Conservation (phyloP, 2,113 vertebrate genomes). For the Synodontis membranacea region DNA sequence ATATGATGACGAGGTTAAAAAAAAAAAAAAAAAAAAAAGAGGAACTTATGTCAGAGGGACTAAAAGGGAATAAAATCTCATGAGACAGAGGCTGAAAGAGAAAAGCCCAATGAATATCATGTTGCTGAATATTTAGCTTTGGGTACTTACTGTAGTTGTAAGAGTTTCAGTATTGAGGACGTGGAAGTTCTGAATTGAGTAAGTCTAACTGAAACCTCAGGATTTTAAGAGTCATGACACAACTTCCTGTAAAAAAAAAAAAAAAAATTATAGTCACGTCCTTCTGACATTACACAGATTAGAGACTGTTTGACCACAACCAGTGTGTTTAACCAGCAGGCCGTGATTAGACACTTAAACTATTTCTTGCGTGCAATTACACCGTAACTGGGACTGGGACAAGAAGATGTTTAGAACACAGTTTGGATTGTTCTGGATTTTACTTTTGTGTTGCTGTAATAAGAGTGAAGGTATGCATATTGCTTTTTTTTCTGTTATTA, state of each 20-base stretch:
- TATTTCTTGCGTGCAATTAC: background rate
- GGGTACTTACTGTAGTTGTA: background rate
- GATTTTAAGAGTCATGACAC: background rate
- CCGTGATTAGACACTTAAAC: background rate
- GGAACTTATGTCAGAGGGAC: conserved; percentile 20
- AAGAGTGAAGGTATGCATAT: conserved; percentile 33
- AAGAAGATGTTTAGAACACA: conserved; percentile 10
- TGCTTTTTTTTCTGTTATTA: background rate
- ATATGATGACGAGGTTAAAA: background rate
- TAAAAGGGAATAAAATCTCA: background rate
- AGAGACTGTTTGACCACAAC: background rate
- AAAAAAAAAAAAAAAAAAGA: background rate
- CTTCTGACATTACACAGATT: background rate
- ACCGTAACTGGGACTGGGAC: background rate
- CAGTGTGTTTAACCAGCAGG: background rate
- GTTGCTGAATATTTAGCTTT: background rate
- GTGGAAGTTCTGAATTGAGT: background rate
- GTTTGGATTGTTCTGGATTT: conserved; percentile 16
- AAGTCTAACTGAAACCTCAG: background rate
- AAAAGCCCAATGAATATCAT: background rate
- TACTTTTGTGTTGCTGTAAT: conserved; percentile 30
- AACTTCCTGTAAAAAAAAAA: conserved; percentile 43
- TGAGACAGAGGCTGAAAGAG: background rate
- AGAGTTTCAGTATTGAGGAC: background rate
- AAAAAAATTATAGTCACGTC: background rate